Percentiles rank a stretch among this genome's conserved stretches.
Evolutionary conservation across 2,888 invertebrate genomes (phyloP).

Genomic region (Limulus polyphemus): DNA sequence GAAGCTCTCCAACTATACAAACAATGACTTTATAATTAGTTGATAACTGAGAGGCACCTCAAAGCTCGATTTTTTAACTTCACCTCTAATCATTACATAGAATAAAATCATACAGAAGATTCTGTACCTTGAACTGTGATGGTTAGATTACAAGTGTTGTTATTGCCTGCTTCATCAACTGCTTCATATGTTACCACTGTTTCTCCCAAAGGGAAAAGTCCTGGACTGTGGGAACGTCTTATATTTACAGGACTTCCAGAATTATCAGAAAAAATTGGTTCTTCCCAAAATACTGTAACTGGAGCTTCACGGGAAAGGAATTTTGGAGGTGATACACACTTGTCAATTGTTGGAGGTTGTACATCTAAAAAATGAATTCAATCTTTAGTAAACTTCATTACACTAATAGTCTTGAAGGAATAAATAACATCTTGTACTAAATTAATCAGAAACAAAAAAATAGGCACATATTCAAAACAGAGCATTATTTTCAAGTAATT

Average conservation of each 20-base stretch:
- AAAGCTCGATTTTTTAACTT: too few species aligned
- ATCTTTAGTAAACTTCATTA: neutral
- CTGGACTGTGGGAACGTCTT: constrained; percentile 36
- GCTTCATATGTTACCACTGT: constrained; percentile 48
- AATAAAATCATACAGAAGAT: neutral
- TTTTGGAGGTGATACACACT: constrained; percentile 47
- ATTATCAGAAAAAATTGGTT: constrained; percentile 48
- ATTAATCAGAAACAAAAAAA: too few species aligned
- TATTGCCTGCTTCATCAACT: constrained; percentile 47
- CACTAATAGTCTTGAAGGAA: neutral
- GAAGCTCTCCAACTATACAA: too few species aligned
- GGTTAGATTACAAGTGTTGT: constrained; percentile 46
- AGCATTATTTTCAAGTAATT: too few species aligned
- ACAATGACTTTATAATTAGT: too few species aligned
- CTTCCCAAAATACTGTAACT: constrained; percentile 44
- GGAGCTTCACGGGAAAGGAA: constrained; percentile 37
- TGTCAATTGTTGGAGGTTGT: constrained; percentile 46
- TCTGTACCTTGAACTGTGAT: constrained; percentile 47
- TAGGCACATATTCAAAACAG: too few species aligned
- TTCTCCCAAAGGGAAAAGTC: constrained; percentile 44
- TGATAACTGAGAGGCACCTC: too few species aligned
- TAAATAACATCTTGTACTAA: neutral
- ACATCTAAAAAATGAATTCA: constrained; percentile 37
- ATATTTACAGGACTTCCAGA: constrained; percentile 37
- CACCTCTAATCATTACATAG: neutral